phyloP scores from a whole-genome alignment of 1,140 invertebrate genomes.

The Drosophila sucinea region DNA sequence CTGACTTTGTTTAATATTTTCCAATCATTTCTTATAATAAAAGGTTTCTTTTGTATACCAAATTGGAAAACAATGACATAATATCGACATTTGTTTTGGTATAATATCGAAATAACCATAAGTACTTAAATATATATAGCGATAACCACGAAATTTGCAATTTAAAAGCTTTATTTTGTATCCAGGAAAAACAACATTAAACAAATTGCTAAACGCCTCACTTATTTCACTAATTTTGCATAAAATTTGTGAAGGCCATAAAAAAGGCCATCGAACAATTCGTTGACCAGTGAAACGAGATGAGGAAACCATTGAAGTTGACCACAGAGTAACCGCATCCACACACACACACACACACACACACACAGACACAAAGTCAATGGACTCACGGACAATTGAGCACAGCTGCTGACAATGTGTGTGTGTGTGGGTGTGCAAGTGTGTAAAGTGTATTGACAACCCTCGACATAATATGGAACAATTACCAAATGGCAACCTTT shows the following conservation, averaged over 20 bases:
- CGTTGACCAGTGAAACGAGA: constrained; percentile 38
- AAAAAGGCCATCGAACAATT: constrained; percentile 33
- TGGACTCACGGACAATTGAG: constrained; percentile 70
- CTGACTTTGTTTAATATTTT: not conserved
- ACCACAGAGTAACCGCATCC: constrained; percentile 47
- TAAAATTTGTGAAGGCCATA: constrained; percentile 62
- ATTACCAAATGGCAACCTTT: constrained; percentile 48
- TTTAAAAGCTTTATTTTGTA: not conserved
- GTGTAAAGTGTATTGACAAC: constrained; percentile 29
- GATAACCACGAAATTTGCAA: not conserved
- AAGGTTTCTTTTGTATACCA: not conserved
- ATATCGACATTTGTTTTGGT: not conserved
- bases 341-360: constrained; percentile 38
- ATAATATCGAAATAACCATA: not conserved
- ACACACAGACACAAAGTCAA: constrained; percentile 57
- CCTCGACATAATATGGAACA: constrained; percentile 41
- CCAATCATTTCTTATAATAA: no score
- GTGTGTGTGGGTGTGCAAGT: constrained; percentile 35
- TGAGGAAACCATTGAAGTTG: constrained; percentile 24
- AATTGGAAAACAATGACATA: not conserved
- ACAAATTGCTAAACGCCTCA: constrained; percentile 64
- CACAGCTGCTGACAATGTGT: constrained; percentile 58
- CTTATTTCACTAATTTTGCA: constrained; percentile 71
- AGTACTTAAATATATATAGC: not conserved
- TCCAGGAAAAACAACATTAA: constrained; percentile 31